A percentile compares a stretch with the other conserved stretches of the same genome.
Conservation (phyloP, 2,113 vertebrate species). For the Bubo blakistoni region DNA sequence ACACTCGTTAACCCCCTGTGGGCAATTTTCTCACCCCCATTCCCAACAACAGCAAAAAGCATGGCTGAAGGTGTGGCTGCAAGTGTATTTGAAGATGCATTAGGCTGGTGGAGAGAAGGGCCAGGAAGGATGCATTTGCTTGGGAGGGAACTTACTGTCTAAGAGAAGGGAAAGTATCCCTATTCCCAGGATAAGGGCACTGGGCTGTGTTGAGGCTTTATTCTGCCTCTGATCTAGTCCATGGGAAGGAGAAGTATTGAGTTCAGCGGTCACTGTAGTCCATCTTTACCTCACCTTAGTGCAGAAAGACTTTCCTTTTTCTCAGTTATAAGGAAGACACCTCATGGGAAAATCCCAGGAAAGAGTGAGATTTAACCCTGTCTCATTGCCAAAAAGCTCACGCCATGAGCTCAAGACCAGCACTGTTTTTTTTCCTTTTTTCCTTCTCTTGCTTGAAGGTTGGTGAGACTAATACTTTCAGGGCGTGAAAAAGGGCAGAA, state of each 20-base stretch:
- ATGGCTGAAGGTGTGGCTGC: not conserved
- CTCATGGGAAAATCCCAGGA: not conserved
- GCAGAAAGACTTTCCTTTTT: not conserved
- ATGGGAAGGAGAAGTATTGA: not conserved
- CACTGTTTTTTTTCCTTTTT: not conserved
- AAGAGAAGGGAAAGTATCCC: not conserved
- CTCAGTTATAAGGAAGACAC: not conserved
- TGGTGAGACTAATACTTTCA: not conserved
- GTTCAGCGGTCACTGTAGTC: not conserved
- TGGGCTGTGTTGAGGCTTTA: not conserved
- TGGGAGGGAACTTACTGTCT: not conserved
- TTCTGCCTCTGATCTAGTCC: not conserved
- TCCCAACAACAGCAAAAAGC: not conserved
- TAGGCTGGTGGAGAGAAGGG: not conserved
- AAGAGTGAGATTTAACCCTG: not conserved
- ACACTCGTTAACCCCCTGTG: fast-evolving
- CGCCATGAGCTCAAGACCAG: not conserved
- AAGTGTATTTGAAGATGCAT: not conserved
- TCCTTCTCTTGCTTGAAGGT: not conserved
- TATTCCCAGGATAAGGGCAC: not conserved
- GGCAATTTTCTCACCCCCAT: not conserved
- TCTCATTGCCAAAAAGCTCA: not conserved
- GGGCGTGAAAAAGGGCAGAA: not conserved
- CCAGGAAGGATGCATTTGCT: not conserved
- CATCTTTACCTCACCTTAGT: not conserved